Evolutionary conservation across 2,113 vertebrate species (phyloP), one percentile per base, ranked within the genome.

Genomic region (Myotis lucifugus): DNA sequence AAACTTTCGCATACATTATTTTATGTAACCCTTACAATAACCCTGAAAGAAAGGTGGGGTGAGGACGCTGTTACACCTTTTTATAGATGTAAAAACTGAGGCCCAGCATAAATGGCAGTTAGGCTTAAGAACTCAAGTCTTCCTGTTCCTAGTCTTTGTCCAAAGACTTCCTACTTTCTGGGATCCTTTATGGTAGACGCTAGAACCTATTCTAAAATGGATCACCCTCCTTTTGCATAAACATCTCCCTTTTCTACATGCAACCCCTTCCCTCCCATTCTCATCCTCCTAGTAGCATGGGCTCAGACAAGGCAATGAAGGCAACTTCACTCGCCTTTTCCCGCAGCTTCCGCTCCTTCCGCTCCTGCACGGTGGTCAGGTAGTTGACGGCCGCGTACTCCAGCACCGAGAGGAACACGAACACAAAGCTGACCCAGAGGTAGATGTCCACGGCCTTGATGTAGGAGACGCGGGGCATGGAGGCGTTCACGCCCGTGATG

Each of bases 391-490:
- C 99, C 0, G 99, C 99, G 0, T 99, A 99, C 97, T 99, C 99
- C 97, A 99, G 97, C 97, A 99, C 99, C 0, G 99, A 99, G 59
- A 99, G 99, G 98, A 99, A 99, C 96, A 99, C 99, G 15, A 99
- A 99, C 92, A 99, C 99, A 67, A 99, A 99, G 97, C 99, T 99
- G 98, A 99, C 99, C 99, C 99, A 99, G 87, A 99, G 99, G 98
- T 99, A 99, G 97, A 99, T 99, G 98, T 99, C 99, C 98, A 99
- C 99, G 0, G 99, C 99, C 98, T 99, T 99, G 98, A 99, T 99
- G 98, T 99, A 99, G 97, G 99, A 99, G 23, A 99, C 99, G 2
- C 99, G 98, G 5, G 99, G 99, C 99, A 99, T 99, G 96, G 99
- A 99, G 94, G 99, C 99, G 1, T 99, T 99, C 95, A 99, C 99